A percentile compares a stretch with the other conserved stretches of the same genome.
These are phyloP conservation scores for Camponotus floridanus DNA, from an alignment of 1,140 invertebrate genomes.

Conservation along the genomic window DNA sequence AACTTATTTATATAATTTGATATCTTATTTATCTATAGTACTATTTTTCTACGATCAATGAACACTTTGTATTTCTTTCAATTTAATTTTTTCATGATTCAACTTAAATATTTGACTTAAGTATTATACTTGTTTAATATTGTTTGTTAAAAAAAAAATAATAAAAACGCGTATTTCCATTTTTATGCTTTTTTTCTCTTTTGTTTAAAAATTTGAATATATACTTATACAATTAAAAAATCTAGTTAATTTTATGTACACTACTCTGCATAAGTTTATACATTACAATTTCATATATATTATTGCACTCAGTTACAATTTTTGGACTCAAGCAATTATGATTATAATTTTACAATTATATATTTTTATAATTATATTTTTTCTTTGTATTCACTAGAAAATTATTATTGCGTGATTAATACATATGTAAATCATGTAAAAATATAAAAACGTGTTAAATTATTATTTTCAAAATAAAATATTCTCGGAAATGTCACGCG, in stretches of 20 bases:
- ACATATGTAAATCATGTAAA: constrained; percentile 8
- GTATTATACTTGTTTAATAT: neutral
- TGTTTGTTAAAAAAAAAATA: neutral
- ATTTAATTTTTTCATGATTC: neutral
- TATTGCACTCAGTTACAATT: neutral
- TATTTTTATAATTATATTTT: neutral
- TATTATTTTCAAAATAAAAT: neutral
- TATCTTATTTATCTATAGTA: neutral
- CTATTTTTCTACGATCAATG: neutral
- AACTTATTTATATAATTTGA: neutral
- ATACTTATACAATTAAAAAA: neutral
- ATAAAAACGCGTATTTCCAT: neutral
- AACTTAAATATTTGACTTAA: neutral
- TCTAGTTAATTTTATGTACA: neutral
- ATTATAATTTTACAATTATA: neutral
- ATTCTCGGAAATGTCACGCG: neutral
- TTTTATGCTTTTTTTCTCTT: neutral
- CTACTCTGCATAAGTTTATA: no score
- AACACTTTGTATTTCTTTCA: neutral
- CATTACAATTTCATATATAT: neutral
- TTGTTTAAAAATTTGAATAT: neutral
- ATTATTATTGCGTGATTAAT: constrained; percentile 51
- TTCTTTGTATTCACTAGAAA: neutral
- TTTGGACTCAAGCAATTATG: constrained; percentile 9
- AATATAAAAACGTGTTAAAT: neutral